These are phyloP conservation scores for Bergia sp. DNA, from an alignment of 92 coral and sea anemone genomes.

Conservation along the genomic window DNA sequence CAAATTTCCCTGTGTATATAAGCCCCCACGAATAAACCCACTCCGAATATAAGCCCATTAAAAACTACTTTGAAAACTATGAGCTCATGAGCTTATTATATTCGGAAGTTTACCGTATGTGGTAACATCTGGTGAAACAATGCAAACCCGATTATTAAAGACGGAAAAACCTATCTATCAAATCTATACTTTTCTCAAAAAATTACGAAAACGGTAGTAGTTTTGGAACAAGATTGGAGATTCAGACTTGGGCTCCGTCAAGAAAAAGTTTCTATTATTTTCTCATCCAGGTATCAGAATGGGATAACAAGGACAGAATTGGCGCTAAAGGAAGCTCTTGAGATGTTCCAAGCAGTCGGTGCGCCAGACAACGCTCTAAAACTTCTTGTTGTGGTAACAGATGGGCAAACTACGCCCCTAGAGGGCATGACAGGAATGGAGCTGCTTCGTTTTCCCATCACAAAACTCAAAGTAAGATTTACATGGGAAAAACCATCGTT, in stretches of 20 bases:
- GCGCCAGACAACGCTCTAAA: conserved; percentile 24
- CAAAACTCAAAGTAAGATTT: conserved; percentile 7
- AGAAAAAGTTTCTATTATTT: background rate
- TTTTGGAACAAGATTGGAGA: background rate
- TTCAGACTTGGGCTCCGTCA: background rate
- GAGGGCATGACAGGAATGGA: conserved; percentile 52
- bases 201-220: too few species aligned
- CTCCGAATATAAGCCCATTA: too few species aligned
- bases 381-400: conserved; percentile 66
- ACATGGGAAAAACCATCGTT: background rate
- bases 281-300: conserved; percentile 46
- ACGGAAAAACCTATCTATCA: too few species aligned
- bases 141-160: too few species aligned
- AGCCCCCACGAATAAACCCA: too few species aligned
- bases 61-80: too few species aligned
- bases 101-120: too few species aligned
- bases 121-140: too few species aligned
- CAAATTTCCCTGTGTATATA: too few species aligned
- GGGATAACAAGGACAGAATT: conserved; percentile 78
- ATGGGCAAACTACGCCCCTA: conserved; percentile 76
- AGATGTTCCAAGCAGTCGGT: conserved; percentile 52
- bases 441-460: background rate
- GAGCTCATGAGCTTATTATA: too few species aligned
- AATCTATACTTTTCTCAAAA: too few species aligned
- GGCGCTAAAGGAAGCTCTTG: conserved; percentile 59